These are phyloP conservation scores for Albula glossodonta DNA, from an alignment of 2,113 vertebrate species.

Conservation along the genomic window DNA sequence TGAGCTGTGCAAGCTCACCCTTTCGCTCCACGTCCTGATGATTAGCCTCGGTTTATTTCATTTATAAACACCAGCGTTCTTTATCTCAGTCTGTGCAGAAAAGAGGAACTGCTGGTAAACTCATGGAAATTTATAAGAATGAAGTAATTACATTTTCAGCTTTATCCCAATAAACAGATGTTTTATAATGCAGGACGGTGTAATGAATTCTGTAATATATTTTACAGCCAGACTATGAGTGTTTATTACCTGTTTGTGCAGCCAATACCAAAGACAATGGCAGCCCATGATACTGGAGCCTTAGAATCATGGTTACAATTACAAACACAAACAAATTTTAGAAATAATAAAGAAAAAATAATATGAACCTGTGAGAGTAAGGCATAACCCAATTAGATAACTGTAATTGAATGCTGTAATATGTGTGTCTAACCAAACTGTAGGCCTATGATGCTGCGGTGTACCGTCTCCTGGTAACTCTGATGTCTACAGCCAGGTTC, in stretches of 20 bases:
- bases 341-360: background rate
- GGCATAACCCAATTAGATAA: background rate
- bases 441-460: background rate
- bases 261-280: background rate
- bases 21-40: background rate
- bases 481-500: background rate
- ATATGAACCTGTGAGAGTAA: background rate
- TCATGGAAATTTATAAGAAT: conserved; percentile 21
- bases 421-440: background rate
- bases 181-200: background rate
- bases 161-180: conserved; percentile 7
- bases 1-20: background rate
- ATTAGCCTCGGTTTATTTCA: background rate
- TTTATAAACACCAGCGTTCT: background rate
- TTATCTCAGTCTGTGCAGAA: conserved; percentile 5
- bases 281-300: background rate
- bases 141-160: background rate
- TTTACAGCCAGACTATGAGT: background rate
- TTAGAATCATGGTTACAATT: background rate
- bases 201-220: conserved; percentile 2
- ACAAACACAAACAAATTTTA: background rate
- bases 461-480: background rate
- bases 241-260: background rate
- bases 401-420: background rate
- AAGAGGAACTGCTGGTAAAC: background rate